Base-by-base conservation (phyloP, 1,140 invertebrate genomes). In the Tetraneura akinire region DNA sequence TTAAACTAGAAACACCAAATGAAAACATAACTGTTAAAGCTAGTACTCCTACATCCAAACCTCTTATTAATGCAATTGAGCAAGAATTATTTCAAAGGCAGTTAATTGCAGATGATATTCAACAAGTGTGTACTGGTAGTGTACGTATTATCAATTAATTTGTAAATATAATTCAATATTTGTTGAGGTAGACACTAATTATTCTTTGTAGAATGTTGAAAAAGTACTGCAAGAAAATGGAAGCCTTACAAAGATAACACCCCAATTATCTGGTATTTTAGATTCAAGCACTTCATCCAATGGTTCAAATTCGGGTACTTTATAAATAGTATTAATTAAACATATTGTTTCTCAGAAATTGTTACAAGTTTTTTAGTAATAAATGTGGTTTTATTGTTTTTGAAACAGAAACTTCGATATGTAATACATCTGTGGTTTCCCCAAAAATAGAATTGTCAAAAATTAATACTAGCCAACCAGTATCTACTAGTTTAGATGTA, bases 101-200 rank as follows among this genome's bases (percentile, higher is more conserved):
- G 85, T 91, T 92, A 84, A 92, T 93, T 83, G 87, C 93, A 10
- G 92, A 93, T 83, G 92, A 94, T 85, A 85, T 94, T 80, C 91
- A 93, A 86, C 90, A 85, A 81, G 83, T 85, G 81, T 9, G 45
- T 55, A 57, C 8, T 37, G 8, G 8, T 37, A 37, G 8, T 37
- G 8, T 4, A 37, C 32, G 8, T 37, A 4, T 3, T 8, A 37
- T 37, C 8, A 37, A 81, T 83, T 8, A 37, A 4, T 37, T 37
- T 29, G 6, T n/a, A n/a, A n/a, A 57, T 80, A 9, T 81, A 21
- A 62, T 21, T 57, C n/a, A n/a, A n/a, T 23, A 37, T 53, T 32
- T 11, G 32, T 21, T 70, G 3, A 45, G 91, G 90, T 90, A 90
- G 86, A 91, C 93, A 64, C 92, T 80, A 21, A 60, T n/a, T 21